Conservation (phyloP, 30 jellyfish, hydroid and myxozoan genomes). For the Nemopilema nomurai region DNA sequence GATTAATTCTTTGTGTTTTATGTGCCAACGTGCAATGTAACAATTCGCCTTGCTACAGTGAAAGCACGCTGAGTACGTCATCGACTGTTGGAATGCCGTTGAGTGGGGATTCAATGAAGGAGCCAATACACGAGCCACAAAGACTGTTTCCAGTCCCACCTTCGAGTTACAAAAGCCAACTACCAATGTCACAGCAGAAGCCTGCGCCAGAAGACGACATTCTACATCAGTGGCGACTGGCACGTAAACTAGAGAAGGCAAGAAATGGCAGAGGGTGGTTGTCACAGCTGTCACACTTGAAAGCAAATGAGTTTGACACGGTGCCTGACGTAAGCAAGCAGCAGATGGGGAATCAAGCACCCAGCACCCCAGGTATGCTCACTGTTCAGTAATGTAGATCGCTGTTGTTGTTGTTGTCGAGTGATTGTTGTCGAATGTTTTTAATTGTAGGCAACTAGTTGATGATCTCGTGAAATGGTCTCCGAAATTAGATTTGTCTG, state of each 20-base stretch:
- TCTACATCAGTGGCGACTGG: slow-evolving; percentile 77
- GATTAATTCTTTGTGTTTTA: too few relatives aligned
- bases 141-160: background rate
- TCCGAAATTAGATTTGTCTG: too few relatives aligned
- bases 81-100: slow-evolving; percentile 12
- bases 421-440: background rate
- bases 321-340: background rate
- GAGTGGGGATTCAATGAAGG: background rate
- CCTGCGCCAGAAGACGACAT: slow-evolving; percentile 69
- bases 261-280: slow-evolving; percentile 36
- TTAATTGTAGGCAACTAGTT: too few relatives aligned
- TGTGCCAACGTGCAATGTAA: too few relatives aligned
- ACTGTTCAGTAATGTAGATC: background rate
- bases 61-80: slow-evolving; percentile 48
- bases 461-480: too few relatives aligned
- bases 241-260: slow-evolving; percentile 72
- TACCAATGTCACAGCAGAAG: slow-evolving; percentile 11
- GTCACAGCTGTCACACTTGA: slow-evolving; percentile 36
- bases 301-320: background rate
- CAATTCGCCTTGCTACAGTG: slow-evolving; percentile 44
- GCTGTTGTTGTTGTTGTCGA: background rate
- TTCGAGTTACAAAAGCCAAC: background rate
- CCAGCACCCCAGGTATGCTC: background rate
- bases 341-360: background rate
- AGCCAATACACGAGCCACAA: background rate